Conservation (phyloP, 2,888 invertebrate genomes). For the Palloptera scutellata region DNA sequence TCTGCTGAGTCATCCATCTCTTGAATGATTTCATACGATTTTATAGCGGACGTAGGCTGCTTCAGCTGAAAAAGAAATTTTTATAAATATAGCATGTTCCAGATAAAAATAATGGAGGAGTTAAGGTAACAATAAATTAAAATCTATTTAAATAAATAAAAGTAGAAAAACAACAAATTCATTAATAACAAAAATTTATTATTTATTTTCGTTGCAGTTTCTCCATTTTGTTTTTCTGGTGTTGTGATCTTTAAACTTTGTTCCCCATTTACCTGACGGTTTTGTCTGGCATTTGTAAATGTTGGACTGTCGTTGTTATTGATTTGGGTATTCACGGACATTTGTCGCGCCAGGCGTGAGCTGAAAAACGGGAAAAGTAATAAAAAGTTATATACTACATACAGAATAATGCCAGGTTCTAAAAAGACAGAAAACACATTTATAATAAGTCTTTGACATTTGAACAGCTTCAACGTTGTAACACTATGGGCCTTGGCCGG, state of each 20-base stretch:
- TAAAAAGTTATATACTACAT: too few species aligned
- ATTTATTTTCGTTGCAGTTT: neutral
- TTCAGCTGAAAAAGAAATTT: conserved; percentile 18
- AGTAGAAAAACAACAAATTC: too few species aligned
- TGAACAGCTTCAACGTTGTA: neutral
- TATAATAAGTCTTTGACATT: too few species aligned
- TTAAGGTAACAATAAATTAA: too few species aligned
- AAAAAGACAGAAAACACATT: too few species aligned
- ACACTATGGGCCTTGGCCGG: too few species aligned
- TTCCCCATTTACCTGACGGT: too few species aligned
- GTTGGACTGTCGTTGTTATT: conserved; percentile 42
- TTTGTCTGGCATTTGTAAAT: conserved; percentile 40
- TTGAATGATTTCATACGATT: conserved; percentile 9
- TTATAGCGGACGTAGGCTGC: neutral
- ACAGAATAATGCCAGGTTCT: too few species aligned
- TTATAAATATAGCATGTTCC: neutral
- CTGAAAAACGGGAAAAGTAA: conserved; percentile 36
- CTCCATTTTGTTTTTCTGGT: neutral
- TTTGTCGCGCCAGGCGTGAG: conserved; percentile 52
- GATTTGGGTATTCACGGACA: conserved; percentile 32
- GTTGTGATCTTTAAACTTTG: neutral
- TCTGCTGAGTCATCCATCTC: conserved; percentile 34
- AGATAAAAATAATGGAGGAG: neutral
- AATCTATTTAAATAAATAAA: too few species aligned
- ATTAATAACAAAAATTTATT: conserved; percentile 1